These are phyloP conservation scores for Invenusta paracnida DNA, from an alignment of 2,888 invertebrate genomes.

Conservation along the genomic window DNA sequence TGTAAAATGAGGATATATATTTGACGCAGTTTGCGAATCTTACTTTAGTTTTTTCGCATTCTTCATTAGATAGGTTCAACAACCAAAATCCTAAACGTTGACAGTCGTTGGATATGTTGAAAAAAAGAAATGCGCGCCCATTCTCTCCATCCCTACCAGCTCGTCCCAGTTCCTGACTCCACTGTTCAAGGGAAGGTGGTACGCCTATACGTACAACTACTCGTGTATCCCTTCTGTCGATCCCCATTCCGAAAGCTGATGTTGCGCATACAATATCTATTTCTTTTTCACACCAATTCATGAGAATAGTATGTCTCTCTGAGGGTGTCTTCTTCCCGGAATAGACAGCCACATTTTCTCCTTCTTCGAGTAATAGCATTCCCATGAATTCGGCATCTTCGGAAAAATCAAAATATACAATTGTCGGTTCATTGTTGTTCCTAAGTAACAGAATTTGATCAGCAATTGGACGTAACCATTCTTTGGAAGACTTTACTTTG, in stretches of 20 bases:
- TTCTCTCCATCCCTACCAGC: not conserved
- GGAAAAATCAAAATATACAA: not conserved
- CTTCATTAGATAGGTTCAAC: not conserved
- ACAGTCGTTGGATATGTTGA: not conserved
- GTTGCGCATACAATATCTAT: not conserved
- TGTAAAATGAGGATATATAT: not conserved
- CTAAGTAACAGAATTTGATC: not conserved
- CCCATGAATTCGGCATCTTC: not conserved
- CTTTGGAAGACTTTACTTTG: not conserved
- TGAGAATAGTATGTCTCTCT: not conserved
- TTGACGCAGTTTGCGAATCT: not conserved
- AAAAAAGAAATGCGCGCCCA: not conserved
- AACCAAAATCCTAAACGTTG: not conserved
- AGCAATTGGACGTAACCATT: not conserved
- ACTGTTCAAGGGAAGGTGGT: not conserved
- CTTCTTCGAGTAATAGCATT: not conserved
- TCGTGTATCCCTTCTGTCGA: not conserved
- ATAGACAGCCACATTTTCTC: not conserved
- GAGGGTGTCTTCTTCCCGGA: not conserved
- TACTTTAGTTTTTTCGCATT: not conserved
- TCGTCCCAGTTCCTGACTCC: not conserved
- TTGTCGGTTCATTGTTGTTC: not conserved
- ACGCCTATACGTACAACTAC: not conserved
- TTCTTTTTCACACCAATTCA: not conserved
- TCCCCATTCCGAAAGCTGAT: not conserved